These are phyloP conservation scores for Antheraea pernyi DNA, from an alignment of 1,140 invertebrate genomes.

Conservation along the genomic window DNA sequence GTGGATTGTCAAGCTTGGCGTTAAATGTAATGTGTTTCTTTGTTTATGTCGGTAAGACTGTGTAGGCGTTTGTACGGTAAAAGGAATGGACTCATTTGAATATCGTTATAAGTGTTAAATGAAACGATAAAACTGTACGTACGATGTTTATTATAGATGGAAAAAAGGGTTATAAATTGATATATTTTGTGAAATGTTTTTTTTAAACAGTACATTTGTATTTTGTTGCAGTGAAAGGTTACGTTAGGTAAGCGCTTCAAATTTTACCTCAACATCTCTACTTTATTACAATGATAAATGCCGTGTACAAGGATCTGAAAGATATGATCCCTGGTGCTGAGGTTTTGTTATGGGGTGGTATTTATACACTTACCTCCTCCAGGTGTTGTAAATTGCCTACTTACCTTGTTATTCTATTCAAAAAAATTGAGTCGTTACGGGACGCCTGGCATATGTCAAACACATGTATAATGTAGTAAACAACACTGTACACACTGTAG, in stretches of 20 bases:
- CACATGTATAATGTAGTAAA: too few species aligned
- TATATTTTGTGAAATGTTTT: not conserved
- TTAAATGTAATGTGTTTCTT: constrained; percentile 21
- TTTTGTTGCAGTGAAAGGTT: too few species aligned
- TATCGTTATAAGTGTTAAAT: constrained; percentile 12
- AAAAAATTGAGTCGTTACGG: too few species aligned
- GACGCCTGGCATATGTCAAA: too few species aligned
- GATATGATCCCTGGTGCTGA: too few species aligned
- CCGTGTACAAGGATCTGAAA: too few species aligned
- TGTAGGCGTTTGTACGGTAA: constrained; percentile 30
- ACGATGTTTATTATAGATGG: not conserved
- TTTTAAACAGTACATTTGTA: not conserved
- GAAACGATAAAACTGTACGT: not conserved
- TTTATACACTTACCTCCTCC: too few species aligned
- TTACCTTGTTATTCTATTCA: too few species aligned
- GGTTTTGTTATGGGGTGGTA: too few species aligned
- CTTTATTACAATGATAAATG: not conserved
- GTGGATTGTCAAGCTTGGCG: constrained; percentile 25
- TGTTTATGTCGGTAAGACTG: constrained; percentile 27
- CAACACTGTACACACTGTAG: too few species aligned
- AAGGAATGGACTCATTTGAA: constrained; percentile 32
- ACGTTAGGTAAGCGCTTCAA: too few species aligned
- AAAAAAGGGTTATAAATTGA: not conserved
- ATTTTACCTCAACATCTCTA: not conserved
- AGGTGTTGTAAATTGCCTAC: too few species aligned